A percentile compares a stretch with the other conserved stretches of the same genome.
Evolutionary conservation across 1,140 invertebrate species (phyloP).

Genomic region (Reticulitermes speratus): DNA sequence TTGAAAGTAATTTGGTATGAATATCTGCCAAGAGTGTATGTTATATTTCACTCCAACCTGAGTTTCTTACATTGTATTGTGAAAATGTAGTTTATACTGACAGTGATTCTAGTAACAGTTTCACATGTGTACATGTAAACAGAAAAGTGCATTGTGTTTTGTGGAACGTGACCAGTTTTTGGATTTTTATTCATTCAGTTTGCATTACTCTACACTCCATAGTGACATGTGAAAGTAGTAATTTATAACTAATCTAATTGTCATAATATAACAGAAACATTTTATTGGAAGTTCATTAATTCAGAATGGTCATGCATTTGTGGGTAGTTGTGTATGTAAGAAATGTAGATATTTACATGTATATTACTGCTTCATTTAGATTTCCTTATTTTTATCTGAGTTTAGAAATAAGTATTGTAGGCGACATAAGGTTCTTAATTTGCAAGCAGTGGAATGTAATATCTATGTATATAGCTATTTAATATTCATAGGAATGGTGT

Average conservation of each 20-base stretch:
- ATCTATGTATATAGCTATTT: not conserved
- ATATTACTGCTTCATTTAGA: too few relatives aligned
- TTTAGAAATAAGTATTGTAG: not conserved
- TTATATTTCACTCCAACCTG: not conserved
- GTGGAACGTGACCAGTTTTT: not conserved
- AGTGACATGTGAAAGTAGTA: constrained; percentile 12
- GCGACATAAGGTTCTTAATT: not conserved
- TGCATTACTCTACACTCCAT: constrained; percentile 18
- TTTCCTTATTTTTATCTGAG: not conserved
- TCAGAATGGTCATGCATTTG: not conserved
- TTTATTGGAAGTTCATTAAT: not conserved
- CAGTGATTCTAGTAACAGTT: not conserved
- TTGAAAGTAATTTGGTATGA: not conserved
- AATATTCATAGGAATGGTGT: not conserved
- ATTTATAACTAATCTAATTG: not conserved
- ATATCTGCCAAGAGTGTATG: not conserved
- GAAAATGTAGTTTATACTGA: not conserved
- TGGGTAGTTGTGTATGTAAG: not conserved
- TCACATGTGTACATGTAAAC: not conserved
- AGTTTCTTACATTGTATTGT: not conserved
- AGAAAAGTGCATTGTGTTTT: not conserved
- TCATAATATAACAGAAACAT: not conserved
- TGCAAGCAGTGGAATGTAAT: not conserved
- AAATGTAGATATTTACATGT: not conserved
- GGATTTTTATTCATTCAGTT: constrained; percentile 3